Percentiles rank a stretch among this genome's conserved stretches.
These are phyloP conservation scores for Gnathonemus longibarbis DNA, from an alignment of 2,113 vertebrate species.

Conservation along the genomic window DNA sequence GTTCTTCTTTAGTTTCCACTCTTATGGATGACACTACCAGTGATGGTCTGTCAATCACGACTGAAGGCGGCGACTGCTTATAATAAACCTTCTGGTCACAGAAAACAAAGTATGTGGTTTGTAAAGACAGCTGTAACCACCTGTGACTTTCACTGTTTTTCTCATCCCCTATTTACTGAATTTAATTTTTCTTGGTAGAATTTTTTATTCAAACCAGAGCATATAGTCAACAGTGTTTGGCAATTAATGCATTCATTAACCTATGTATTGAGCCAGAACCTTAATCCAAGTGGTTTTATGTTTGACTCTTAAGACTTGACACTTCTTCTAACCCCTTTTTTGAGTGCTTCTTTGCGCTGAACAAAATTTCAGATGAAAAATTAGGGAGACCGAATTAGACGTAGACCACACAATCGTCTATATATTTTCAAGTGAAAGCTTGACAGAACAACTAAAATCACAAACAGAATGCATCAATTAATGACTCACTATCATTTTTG, in stretches of 20 bases:
- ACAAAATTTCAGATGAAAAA: background rate
- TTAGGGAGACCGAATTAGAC: background rate
- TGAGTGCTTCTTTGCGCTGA: background rate
- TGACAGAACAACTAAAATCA: background rate
- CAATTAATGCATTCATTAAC: background rate
- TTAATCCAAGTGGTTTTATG: background rate
- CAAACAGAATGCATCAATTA: background rate
- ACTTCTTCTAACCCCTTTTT: background rate
- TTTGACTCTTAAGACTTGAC: background rate
- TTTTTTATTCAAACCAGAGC: background rate
- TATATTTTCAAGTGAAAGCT: background rate
- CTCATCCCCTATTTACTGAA: background rate
- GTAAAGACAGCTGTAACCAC: background rate
- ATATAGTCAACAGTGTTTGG: background rate
- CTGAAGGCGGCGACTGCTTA: constrained; percentile 31
- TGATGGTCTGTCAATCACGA: constrained; percentile 57
- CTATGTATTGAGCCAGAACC: background rate
- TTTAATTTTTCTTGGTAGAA: background rate
- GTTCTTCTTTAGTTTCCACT: constrained; percentile 18
- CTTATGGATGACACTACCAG: constrained; percentile 50
- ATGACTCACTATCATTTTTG: background rate
- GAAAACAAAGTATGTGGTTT: background rate
- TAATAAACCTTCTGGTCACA: background rate
- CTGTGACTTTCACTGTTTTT: background rate
- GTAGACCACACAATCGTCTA: background rate